Percentiles rank a stretch among this genome's conserved stretches.
phyloP scores from a whole-genome alignment of 1,140 invertebrate genomes.

The Heliconius himera region DNA sequence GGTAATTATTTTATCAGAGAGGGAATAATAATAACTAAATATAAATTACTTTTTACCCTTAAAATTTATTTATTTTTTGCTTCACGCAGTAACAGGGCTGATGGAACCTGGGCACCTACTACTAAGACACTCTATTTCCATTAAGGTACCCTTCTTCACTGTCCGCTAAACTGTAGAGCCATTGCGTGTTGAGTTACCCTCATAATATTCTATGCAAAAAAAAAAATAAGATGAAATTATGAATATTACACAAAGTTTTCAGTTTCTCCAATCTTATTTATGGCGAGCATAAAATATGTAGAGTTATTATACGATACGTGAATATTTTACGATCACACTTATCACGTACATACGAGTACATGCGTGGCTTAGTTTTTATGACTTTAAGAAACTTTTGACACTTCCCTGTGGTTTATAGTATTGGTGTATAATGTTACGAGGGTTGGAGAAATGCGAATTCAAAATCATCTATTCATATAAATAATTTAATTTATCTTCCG shows the following conservation, averaged over 20 bases:
- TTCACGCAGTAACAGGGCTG: too few species aligned
- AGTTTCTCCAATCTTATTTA: constrained; percentile 1
- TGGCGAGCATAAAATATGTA: constrained; percentile 14
- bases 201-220: neutral
- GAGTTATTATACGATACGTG: neutral
- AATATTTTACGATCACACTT: constrained; percentile 15
- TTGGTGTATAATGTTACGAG: neutral
- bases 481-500: neutral
- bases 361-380: constrained; percentile 20
- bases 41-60: too few species aligned
- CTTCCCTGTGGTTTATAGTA: constrained; percentile 14
- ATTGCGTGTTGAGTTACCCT: too few species aligned
- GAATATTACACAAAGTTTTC: neutral
- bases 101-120: too few species aligned
- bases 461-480: neutral
- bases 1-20: too few species aligned
- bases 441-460: neutral
- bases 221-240: neutral
- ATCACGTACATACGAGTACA: constrained; percentile 3
- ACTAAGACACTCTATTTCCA: too few species aligned
- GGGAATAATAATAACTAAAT: too few species aligned
- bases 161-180: too few species aligned
- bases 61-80: too few species aligned
- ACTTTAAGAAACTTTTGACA: constrained; percentile 21
- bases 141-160: too few species aligned